Evolutionary conservation across 2,797 vertebrate species (phyloP), one percentile per base, ranked within the genome.

Genomic region (Pseudochirops cupreus): DNA sequence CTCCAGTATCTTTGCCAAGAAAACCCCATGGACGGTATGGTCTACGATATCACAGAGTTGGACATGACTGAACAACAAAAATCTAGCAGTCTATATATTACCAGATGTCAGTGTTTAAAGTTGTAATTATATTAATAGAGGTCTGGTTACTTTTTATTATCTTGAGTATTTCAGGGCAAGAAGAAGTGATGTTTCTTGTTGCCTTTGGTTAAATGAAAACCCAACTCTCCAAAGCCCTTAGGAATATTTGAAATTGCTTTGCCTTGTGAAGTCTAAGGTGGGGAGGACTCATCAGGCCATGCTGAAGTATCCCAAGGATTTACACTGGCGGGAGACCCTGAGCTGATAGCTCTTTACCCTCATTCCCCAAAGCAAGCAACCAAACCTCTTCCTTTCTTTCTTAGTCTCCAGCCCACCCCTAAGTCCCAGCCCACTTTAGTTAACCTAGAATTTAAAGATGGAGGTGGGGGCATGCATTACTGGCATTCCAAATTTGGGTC

Each of bases 181-280:
- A 74, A 39, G n/a, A 21, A 92, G 26, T 4, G 92, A 0, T 54
- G 1, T 55, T 74, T 74, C 67, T 74, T 74, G 67, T 74, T 39
- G 67, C 67, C 18, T 74, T 74, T 74, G 67, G 33, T 39, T 74
- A 74, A 74, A 74, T 74, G n/a, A 74, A 74, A 39, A 74, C 39
- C 2, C n/a, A 74, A 24, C 7, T 39, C 67, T 74, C n/a, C 67
- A 74, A 74, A 74, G n/a, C 39, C 67, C 18, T 74, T 74, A 39
- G 67, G 67, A 74, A 74, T 74, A 74, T 74, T 74, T 74, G 67
- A 74, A 74, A 74, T 74, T 39, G 67, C n/a, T 74, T 91, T n/a
- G 67, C 39, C n/a, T 74, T 74, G n/a, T 74, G 67, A 74, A 74
- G 39, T 39, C 18, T 74, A 39, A 74, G 21, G 67, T 74, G 91